Conservation (phyloP, 2,888 invertebrate species). For the Alcis repandata region DNA sequence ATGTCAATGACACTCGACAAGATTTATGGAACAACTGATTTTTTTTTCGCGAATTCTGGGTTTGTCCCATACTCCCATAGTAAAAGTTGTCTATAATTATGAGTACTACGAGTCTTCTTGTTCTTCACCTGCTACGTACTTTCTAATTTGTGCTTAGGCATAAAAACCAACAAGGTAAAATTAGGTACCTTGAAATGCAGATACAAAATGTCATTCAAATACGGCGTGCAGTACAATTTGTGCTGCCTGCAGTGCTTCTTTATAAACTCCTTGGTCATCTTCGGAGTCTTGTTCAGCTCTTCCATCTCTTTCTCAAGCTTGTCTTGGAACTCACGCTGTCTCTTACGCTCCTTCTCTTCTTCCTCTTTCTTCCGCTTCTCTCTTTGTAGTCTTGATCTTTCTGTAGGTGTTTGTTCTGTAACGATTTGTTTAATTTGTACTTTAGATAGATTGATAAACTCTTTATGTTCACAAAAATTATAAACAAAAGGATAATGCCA, state of each 20-base stretch:
- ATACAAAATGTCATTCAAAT: constrained; percentile 96
- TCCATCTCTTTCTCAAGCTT: constrained; percentile 74
- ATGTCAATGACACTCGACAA: no score
- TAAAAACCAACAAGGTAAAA: neutral
- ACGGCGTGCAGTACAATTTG: constrained; percentile 94
- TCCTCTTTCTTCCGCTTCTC: constrained; percentile 61
- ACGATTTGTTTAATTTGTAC: neutral
- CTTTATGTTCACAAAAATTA: no score
- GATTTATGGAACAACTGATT: no score
- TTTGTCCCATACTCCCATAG: no score
- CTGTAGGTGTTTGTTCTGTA: constrained; percentile 42
- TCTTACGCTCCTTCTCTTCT: constrained; percentile 62
- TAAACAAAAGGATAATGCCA: no score
- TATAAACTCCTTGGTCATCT: constrained; percentile 94
- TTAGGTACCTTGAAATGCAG: constrained; percentile 94
- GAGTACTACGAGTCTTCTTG: no score
- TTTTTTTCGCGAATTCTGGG: no score
- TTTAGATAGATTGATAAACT: no score
- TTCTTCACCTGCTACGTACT: no score
- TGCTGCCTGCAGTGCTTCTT: constrained; percentile 93
- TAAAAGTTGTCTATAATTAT: no score
- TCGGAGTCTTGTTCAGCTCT: constrained; percentile 70
- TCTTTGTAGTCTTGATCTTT: constrained; percentile 50
- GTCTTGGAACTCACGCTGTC: constrained; percentile 63
- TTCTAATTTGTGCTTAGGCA: no score